These are phyloP conservation scores for Adelphocoris suturalis DNA, from an alignment of 2,888 invertebrate species.

Conservation along the genomic window DNA sequence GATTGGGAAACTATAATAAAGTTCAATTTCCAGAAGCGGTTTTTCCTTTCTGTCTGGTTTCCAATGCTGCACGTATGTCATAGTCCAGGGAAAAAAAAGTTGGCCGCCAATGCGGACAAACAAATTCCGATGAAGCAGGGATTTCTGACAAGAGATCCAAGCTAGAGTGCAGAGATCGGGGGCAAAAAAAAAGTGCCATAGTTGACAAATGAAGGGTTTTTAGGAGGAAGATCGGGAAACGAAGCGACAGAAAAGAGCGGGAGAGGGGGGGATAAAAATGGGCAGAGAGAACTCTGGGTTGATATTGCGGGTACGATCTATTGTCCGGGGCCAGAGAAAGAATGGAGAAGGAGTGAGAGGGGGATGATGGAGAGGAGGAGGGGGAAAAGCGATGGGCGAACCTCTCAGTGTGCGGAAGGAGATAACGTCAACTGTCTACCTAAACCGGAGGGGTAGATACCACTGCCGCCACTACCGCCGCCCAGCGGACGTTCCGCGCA, in stretches of 20 bases:
- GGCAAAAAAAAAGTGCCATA: neutral
- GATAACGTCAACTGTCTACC: constrained; percentile 69
- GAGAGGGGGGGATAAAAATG: constrained; percentile 51
- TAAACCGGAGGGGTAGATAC: constrained; percentile 54
- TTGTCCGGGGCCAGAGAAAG: constrained; percentile 44
- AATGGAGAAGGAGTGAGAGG: neutral
- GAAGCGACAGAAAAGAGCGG: constrained; percentile 64
- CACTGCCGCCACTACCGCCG: neutral
- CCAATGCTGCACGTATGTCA: neutral
- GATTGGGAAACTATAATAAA: too few relatives aligned
- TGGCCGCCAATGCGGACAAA: neutral
- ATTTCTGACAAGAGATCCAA: neutral
- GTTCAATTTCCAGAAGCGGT: too few relatives aligned
- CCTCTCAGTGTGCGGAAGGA: constrained; percentile 62
- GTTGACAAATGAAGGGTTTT: constrained; percentile 59
- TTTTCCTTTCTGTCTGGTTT: neutral
- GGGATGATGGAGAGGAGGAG: neutral
- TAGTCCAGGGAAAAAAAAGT: neutral
- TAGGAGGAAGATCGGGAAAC: constrained; percentile 62
- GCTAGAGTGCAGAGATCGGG: constrained; percentile 16
- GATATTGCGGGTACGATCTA: constrained; percentile 46
- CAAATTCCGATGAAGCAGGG: constrained; percentile 5
- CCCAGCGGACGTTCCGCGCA: constrained; percentile 26
- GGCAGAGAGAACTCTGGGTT: constrained; percentile 4
- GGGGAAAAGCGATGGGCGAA: constrained; percentile 11